phyloP scores from a whole-genome alignment of 2,888 invertebrate genomes.

The Athalia circularis region DNA sequence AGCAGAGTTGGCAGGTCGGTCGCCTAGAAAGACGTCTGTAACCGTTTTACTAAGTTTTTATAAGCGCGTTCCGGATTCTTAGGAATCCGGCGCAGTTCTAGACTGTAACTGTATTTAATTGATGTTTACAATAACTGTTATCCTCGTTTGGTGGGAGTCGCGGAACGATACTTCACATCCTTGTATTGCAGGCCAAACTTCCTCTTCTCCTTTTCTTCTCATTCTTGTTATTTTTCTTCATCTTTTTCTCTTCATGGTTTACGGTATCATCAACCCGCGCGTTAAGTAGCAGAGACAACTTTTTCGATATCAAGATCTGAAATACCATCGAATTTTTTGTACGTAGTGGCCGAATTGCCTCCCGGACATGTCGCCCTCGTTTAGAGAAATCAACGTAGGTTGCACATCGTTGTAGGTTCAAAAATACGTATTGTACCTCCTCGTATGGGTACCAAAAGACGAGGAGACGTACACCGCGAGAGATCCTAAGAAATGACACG shows the following conservation, averaged over 20 bases:
- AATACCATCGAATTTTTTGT: neutral
- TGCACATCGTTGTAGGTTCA: too few species aligned
- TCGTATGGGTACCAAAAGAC: too few species aligned
- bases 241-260: neutral
- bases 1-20: neutral
- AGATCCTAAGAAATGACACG: neutral
- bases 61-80: conserved; percentile 66
- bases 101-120: conserved; percentile 67
- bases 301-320: conserved; percentile 6
- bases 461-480: neutral
- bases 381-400: neutral
- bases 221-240: neutral
- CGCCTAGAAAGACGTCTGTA: conserved; percentile 22
- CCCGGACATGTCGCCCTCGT: neutral
- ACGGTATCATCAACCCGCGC: conserved; percentile 6
- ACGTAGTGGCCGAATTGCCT: neutral
- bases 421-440: too few species aligned
- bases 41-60: conserved; percentile 60
- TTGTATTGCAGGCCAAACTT: neutral
- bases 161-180: neutral
- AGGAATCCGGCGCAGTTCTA: conserved; percentile 61
- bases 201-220: neutral
- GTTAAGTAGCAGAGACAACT: conserved; percentile 10
- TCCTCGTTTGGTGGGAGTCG: conserved; percentile 21
- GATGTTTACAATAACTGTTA: conserved; percentile 52